A percentile compares a stretch with the other conserved stretches of the same genome.
phyloP scores from a whole-genome alignment of 2,113 vertebrate genomes.

The Lepus timidus region DNA sequence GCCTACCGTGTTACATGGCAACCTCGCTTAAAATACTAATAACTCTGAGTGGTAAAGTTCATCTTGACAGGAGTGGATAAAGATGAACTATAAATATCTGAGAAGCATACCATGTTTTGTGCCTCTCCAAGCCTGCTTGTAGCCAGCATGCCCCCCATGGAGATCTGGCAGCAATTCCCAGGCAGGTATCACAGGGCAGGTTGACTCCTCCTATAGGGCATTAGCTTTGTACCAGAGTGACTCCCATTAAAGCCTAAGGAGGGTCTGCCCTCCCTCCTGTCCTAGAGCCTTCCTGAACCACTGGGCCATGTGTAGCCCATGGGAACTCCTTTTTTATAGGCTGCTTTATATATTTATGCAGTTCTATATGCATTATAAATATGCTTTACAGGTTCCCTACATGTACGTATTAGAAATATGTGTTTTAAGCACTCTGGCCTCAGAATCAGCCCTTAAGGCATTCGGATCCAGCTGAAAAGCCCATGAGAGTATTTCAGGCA shows the following conservation, averaged over 20 bases:
- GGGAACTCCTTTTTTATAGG: not conserved
- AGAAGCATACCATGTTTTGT: not conserved
- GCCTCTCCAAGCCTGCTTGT: not conserved
- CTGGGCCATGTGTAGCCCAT: not conserved
- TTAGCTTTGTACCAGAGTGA: not conserved
- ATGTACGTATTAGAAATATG: too few species aligned
- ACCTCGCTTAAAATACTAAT: not conserved
- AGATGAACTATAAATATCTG: not conserved
- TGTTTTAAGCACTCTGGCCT: too few species aligned
- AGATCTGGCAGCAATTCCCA: not conserved
- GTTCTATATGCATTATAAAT: too few species aligned
- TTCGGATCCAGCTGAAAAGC: too few species aligned
- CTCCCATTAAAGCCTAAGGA: not conserved
- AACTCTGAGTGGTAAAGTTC: not conserved
- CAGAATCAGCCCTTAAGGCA: too few species aligned
- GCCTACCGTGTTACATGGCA: not conserved
- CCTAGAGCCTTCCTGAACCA: not conserved
- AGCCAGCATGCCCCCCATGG: accelerated
- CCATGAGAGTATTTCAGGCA: too few species aligned
- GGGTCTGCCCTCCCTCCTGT: not conserved
- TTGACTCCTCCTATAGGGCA: not conserved
- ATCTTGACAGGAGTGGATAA: not conserved
- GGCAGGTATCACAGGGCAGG: not conserved
- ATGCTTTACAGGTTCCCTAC: too few species aligned
- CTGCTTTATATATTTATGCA: too few species aligned